Base-by-base conservation (phyloP, 1,140 invertebrate species). In the Pachypeltis micranthus region DNA sequence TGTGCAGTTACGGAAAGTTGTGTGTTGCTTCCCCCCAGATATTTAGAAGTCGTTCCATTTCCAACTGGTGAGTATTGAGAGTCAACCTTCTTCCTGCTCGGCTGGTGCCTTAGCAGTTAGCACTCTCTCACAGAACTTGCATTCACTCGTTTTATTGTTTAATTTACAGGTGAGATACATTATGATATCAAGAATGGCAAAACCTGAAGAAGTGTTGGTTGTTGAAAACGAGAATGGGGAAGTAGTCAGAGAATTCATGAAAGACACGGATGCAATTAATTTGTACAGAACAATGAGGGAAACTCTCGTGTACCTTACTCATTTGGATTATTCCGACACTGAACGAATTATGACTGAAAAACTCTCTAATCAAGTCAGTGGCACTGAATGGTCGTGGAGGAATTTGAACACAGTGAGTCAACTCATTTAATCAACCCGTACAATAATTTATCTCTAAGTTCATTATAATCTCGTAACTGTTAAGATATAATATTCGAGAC, bases 151-250 rank as follows among this genome's bases (percentile, higher is more conserved):
- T 44, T 44, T n/a, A 39, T 39, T 39, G 7, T 39, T 10, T 39
- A n/a, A 10, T 39, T 66, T 69, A 27, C 63, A 83, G 75, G 87
- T 99, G 16, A 81, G 97, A n/a, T 90, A 91, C 68, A 95, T 98
- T 24, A 99, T 99, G 95, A 99, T 99, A 60, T 95, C 91, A 47
- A 83, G 96, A 69, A 99, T 99, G 97, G 97, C 96, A 0, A 99
- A 98, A 75, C 97, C 97, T 0, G 97, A 99, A 76, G 97, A 99
- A 80, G 97, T 99, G 3, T 80, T 99, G n/a, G 94, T 99, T 60
- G 96, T 99, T n/a, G 96, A 99, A 76, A 99, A 99, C 81, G 97
- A 99, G 75, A 97, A 99, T 77, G 97, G 97, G 26, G 97, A 99
- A 79, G 96, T 99, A 59, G 96, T 99, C 1, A 78, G 97, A 56